Evolutionary conservation across 2,113 vertebrate genomes (phyloP).

Genomic region (Catagonus wagneri): DNA sequence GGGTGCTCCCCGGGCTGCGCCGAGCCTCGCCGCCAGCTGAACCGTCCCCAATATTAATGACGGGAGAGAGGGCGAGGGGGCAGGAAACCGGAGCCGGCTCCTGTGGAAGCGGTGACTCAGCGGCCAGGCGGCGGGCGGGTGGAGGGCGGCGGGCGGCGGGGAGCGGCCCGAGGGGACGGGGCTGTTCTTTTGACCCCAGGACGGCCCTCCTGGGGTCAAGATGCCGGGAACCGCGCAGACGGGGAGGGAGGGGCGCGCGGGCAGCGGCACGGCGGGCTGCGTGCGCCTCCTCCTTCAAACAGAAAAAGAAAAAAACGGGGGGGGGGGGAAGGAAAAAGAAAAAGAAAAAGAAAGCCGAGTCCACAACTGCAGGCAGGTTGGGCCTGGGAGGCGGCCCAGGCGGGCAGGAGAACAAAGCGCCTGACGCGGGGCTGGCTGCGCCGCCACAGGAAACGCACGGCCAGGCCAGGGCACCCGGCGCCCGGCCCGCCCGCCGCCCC

Average conservation of each 20-base stretch:
- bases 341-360: slow-evolving; percentile 10
- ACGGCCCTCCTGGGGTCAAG: slow-evolving; percentile 51
- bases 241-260: neutral
- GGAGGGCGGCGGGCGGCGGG: neutral
- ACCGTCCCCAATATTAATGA: slow-evolving; percentile 54
- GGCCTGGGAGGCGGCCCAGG: slow-evolving; percentile 78
- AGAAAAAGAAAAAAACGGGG: neutral
- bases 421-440: slow-evolving; percentile 71
- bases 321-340: no score
- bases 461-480: slow-evolving; percentile 46
- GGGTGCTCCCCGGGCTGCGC: neutral
- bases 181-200: slow-evolving; percentile 58
- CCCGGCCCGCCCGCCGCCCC: slow-evolving; percentile 43
- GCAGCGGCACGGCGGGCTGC: neutral
- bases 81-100: slow-evolving; percentile 73
- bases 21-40: neutral
- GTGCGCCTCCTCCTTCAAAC: slow-evolving; percentile 33
- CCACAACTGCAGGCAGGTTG: slow-evolving; percentile 83
- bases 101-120: slow-evolving; percentile 64
- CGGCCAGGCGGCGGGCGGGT: slow-evolving; percentile 63
- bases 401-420: slow-evolving; percentile 86
- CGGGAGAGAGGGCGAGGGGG: slow-evolving; percentile 60
- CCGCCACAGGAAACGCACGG: slow-evolving; percentile 77
- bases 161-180: slow-evolving; percentile 53
- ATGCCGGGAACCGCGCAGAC: slow-evolving; percentile 58